Conservation (phyloP, 2,113 vertebrate species). For the Serilophus lunatus region DNA sequence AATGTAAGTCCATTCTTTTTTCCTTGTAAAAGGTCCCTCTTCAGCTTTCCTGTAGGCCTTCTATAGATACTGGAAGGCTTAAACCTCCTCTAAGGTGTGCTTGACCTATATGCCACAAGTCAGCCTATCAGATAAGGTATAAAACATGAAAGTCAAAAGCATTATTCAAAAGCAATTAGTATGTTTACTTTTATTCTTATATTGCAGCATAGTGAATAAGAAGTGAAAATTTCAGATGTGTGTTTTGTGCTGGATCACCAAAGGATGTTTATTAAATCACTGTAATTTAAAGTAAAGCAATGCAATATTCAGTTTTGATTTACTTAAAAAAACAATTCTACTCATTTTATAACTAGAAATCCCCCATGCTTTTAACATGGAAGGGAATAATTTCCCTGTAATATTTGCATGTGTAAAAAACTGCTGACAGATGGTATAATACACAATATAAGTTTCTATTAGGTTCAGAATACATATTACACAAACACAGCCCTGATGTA, state of each 20-base stretch:
- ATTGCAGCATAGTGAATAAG: background rate
- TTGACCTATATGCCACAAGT: background rate
- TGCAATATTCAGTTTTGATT: background rate
- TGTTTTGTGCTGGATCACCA: background rate
- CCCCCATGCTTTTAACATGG: background rate
- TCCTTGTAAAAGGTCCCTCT: background rate
- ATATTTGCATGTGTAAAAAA: conserved; percentile 3
- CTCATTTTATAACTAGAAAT: background rate
- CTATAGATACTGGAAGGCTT: background rate
- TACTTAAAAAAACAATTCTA: background rate
- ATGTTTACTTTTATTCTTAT: background rate
- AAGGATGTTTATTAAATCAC: background rate
- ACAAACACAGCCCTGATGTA: background rate
- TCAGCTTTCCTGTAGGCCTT: rapidly evolving
- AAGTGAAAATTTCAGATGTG: background rate
- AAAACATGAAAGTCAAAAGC: background rate
- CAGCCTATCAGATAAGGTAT: background rate
- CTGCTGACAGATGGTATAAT: conserved; percentile 7
- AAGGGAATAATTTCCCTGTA: background rate
- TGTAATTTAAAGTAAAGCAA: conserved; percentile 1
- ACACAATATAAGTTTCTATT: conserved; percentile 20
- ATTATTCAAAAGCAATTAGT: background rate
- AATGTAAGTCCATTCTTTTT: background rate
- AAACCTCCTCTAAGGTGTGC: background rate
- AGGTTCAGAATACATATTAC: background rate